phyloP scores from a whole-genome alignment of 64 coral and sea anemone genomes.

The Orbicella faveolata region DNA sequence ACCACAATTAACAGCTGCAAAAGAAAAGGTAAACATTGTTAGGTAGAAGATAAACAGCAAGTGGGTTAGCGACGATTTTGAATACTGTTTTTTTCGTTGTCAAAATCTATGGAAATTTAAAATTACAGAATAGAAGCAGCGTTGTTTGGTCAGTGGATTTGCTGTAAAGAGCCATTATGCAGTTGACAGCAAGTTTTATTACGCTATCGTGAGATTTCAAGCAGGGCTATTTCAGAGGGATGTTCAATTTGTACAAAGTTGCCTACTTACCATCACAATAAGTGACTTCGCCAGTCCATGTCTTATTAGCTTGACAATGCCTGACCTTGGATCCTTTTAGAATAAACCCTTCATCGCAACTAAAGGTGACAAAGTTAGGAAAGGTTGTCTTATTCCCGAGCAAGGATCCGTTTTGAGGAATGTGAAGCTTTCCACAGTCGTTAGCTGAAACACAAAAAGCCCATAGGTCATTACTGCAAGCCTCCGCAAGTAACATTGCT shows the following conservation, averaged over 20 bases:
- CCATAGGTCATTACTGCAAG: not conserved
- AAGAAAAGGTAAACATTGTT: not conserved
- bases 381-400: slow-evolving; percentile 5
- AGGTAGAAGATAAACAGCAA: not conserved
- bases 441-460: not conserved
- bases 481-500: no score
- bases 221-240: no score
- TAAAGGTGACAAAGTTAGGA: slow-evolving; percentile 27
- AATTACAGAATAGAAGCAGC: no score
- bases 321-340: slow-evolving; percentile 12
- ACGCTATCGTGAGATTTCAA: no score
- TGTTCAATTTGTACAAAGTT: not conserved
- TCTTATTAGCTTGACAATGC: slow-evolving; percentile 17
- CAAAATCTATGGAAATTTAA: no score
- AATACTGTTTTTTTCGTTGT: no score
- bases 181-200: no score
- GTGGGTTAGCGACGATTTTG: no score
- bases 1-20: slow-evolving; percentile 33
- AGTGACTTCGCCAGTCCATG: slow-evolving; percentile 26
- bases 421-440: not conserved
- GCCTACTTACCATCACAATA: slow-evolving; percentile 29
- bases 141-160: no score
- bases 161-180: no score
- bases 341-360: slow-evolving; percentile 25
- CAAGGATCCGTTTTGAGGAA: slow-evolving; percentile 25